Evolutionary conservation across 2,888 invertebrate genomes (phyloP).

Genomic region (Eupithecia tripunctaria): DNA sequence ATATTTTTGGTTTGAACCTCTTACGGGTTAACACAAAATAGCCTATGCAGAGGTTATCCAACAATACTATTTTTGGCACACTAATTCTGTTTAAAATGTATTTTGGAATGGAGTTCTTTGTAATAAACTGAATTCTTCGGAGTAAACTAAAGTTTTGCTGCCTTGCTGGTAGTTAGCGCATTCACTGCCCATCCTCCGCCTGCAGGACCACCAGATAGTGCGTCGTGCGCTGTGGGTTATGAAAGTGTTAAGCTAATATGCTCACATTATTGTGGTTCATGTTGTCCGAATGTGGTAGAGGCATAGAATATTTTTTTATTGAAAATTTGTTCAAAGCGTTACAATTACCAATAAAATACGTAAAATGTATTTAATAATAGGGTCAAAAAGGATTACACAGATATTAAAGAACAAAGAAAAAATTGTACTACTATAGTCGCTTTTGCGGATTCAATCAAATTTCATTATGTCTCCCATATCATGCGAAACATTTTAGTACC

Average conservation of each 20-base stretch:
- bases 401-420: too few species aligned
- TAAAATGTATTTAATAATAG: too few species aligned
- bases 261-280: neutral
- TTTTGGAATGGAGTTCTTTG: neutral
- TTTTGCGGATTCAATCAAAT: neutral
- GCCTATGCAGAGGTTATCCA: neutral
- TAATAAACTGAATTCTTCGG: neutral
- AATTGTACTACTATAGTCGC: neutral
- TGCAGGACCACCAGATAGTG: neutral
- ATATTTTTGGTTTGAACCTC: neutral
- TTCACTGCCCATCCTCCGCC: neutral
- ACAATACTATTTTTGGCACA: conserved; percentile 15
- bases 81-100: neutral
- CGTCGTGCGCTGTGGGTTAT: neutral
- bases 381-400: too few species aligned
- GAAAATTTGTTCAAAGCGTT: too few species aligned
- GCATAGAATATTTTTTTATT: too few species aligned
- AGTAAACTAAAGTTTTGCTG: neutral
- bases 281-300: too few species aligned
- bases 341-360: too few species aligned
- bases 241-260: neutral
- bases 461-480: neutral
- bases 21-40: neutral
- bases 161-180: neutral
- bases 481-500: too few species aligned